phyloP scores from a whole-genome alignment of 2,888 invertebrate genomes.

The Leucania comma region DNA sequence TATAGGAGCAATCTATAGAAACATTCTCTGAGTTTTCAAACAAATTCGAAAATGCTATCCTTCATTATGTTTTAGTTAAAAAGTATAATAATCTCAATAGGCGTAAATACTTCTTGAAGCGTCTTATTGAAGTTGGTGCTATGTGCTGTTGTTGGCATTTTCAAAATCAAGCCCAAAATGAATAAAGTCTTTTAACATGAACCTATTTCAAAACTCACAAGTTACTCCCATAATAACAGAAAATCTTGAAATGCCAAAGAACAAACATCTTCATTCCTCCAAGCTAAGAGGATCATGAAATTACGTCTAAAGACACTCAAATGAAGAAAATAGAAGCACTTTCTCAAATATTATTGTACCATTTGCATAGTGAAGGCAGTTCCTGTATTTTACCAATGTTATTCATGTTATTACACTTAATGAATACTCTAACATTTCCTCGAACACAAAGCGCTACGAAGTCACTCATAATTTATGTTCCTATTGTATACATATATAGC shows the following conservation, averaged over 20 bases:
- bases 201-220: constrained; percentile 7
- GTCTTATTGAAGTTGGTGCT: too few relatives aligned
- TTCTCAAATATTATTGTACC: constrained; percentile 48
- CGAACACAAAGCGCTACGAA: constrained; percentile 41
- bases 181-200: background rate
- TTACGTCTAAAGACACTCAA: constrained; percentile 31
- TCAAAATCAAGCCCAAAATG: too few relatives aligned
- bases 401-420: constrained; percentile 48
- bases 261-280: background rate
- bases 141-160: too few relatives aligned
- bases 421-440: constrained; percentile 50
- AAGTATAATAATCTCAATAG: too few relatives aligned
- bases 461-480: constrained; percentile 55
- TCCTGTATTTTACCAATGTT: constrained; percentile 42
- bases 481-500: constrained; percentile 52
- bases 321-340: constrained; percentile 25
- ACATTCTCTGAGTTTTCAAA: too few relatives aligned
- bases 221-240: constrained; percentile 7
- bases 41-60: too few relatives aligned
- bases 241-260: constrained; percentile 16
- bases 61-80: too few relatives aligned
- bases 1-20: too few relatives aligned
- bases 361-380: constrained; percentile 47
- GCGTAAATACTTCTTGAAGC: too few relatives aligned
- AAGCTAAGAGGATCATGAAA: constrained; percentile 27